Evolutionary conservation across 2,888 invertebrate genomes (phyloP).

Genomic region (Volucella inflata): DNA sequence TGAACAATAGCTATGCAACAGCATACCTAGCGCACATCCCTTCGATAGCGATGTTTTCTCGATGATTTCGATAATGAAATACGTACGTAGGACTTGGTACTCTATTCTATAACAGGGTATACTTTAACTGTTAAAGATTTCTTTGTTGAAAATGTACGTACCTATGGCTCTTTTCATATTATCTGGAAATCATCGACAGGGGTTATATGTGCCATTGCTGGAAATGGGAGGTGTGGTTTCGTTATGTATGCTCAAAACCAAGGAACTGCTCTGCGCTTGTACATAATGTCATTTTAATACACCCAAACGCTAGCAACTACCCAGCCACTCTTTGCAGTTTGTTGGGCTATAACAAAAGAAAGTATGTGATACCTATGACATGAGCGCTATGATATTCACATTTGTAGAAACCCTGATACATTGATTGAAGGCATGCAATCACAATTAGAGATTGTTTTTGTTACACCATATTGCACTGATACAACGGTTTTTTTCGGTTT

Average conservation of each 20-base stretch:
- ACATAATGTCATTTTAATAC: slow-evolving; percentile 82
- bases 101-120: slow-evolving; percentile 60
- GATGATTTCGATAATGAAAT: slow-evolving; percentile 67
- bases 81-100: too few relatives aligned
- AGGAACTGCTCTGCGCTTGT: slow-evolving; percentile 57
- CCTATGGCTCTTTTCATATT: slow-evolving; percentile 54
- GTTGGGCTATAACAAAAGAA: slow-evolving; percentile 61
- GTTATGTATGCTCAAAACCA: slow-evolving; percentile 44
- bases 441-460: slow-evolving; percentile 57
- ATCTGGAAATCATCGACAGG: slow-evolving; percentile 66
- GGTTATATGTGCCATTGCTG: slow-evolving; percentile 72
- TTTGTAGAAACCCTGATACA: slow-evolving; percentile 57
- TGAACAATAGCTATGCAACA: slow-evolving; percentile 57
- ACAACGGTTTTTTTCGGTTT: slow-evolving; percentile 9
- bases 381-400: slow-evolving; percentile 52
- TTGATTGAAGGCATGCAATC: slow-evolving; percentile 59
- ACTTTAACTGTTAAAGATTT: slow-evolving; percentile 72
- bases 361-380: slow-evolving; percentile 45
- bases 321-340: slow-evolving; percentile 60
- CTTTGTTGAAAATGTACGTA: slow-evolving; percentile 58
- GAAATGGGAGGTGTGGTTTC: slow-evolving; percentile 79
- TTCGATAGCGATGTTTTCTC: slow-evolving; percentile 40
- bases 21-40: slow-evolving; percentile 28
- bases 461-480: slow-evolving; percentile 72
- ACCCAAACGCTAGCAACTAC: slow-evolving; percentile 76